Evolutionary conservation across 2,113 vertebrate genomes (phyloP).

Genomic region (Petromus typicus): DNA sequence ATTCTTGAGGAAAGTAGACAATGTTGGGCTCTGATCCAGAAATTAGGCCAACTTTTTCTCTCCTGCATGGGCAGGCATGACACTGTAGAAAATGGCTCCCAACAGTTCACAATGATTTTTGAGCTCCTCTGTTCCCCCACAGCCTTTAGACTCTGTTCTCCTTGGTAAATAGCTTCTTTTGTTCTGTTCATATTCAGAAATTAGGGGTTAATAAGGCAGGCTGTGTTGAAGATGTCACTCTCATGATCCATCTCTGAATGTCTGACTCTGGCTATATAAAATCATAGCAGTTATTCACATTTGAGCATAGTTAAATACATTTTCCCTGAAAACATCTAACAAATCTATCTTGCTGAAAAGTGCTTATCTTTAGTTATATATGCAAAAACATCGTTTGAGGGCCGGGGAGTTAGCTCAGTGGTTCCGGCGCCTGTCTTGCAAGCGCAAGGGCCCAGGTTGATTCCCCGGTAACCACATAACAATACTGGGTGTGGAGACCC

Average conservation of each 20-base stretch:
- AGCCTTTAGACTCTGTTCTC: neutral
- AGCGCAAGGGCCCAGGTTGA: too few species aligned
- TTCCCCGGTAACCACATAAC: too few species aligned
- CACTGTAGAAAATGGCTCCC: too few species aligned
- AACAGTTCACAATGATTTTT: neutral
- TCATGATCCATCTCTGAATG: neutral
- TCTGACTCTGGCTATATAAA: neutral
- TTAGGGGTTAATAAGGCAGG: neutral
- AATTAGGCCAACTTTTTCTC: too few species aligned
- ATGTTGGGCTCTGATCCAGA: too few species aligned
- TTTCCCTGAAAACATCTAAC: neutral
- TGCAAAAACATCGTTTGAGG: neutral
- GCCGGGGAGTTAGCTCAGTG: too few species aligned
- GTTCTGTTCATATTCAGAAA: neutral
- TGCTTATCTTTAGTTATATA: neutral
- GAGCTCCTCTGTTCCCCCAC: neutral
- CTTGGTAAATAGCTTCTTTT: neutral
- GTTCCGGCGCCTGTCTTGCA: too few species aligned
- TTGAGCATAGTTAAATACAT: neutral
- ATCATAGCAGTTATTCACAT: neutral
- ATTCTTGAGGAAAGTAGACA: too few species aligned
- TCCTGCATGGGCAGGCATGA: too few species aligned
- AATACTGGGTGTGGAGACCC: too few species aligned
- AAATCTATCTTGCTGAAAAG: neutral
- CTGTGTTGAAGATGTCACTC: neutral